Evolutionary conservation across 2,888 invertebrate genomes (phyloP).

Genomic region (Epinotia ramella): DNA sequence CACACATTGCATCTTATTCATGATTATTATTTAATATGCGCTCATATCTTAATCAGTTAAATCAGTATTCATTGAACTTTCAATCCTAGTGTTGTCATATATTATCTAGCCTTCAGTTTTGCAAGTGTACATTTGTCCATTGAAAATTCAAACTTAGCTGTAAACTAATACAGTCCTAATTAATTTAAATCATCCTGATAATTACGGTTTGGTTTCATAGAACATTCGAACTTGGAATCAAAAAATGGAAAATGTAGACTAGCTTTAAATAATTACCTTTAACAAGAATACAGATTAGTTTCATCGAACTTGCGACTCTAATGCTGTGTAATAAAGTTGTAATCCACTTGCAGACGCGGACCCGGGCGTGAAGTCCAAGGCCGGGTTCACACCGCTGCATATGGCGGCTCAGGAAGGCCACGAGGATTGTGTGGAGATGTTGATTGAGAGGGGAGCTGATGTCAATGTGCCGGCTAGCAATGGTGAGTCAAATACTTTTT

Average conservation of each 20-base stretch:
- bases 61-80: background rate
- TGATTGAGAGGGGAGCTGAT: slow-evolving; percentile 95
- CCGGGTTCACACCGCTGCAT: slow-evolving; percentile 98
- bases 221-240: background rate
- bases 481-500: slow-evolving; percentile 74
- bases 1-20: background rate
- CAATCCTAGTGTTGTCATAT: background rate
- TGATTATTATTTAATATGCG: background rate
- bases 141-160: too few species aligned
- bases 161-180: too few species aligned
- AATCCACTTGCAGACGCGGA: slow-evolving; percentile 86
- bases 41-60: background rate
- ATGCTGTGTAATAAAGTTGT: background rate
- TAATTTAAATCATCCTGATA: background rate
- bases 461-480: slow-evolving; percentile 93
- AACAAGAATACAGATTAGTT: background rate
- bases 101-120: background rate
- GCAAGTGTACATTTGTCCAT: too few species aligned
- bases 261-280: too few species aligned
- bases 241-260: too few species aligned
- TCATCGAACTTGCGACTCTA: background rate
- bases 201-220: background rate
- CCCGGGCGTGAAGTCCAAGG: slow-evolving; percentile 96
- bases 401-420: slow-evolving; percentile 98
- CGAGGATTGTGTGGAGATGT: slow-evolving; percentile 96